Percentiles rank a stretch among this genome's conserved stretches.
These are phyloP conservation scores for Trichonephila inaurata DNA, from an alignment of 1,140 invertebrate species.

Conservation along the genomic window DNA sequence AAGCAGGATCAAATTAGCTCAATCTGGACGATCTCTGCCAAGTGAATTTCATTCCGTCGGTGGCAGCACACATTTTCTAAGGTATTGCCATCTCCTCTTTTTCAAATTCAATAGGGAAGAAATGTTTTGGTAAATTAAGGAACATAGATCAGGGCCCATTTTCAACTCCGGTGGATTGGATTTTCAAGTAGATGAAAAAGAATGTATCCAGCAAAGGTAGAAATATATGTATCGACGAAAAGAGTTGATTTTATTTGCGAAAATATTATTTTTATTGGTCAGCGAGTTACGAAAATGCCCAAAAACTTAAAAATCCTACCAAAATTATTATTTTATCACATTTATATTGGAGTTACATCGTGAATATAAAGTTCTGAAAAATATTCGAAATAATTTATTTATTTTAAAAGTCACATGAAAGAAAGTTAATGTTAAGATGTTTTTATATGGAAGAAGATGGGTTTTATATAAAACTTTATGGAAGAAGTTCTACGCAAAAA, in stretches of 20 bases:
- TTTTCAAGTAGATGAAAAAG: background rate
- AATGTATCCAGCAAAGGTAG: background rate
- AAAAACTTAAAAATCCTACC: too few relatives aligned
- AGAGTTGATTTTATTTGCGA: background rate
- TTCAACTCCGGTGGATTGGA: background rate
- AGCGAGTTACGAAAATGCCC: too few relatives aligned
- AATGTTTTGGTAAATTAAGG: background rate
- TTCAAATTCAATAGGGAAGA: background rate
- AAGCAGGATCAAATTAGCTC: background rate
- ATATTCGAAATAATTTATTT: too few relatives aligned
- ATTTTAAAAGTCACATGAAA: too few relatives aligned
- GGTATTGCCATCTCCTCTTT: background rate
- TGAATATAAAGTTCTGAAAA: too few relatives aligned
- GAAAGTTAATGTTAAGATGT: too few relatives aligned
- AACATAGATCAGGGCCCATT: background rate
- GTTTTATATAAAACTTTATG: too few relatives aligned
- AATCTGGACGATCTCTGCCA: background rate
- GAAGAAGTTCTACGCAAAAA: too few relatives aligned
- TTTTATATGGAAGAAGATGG: too few relatives aligned
- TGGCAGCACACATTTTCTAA: background rate
- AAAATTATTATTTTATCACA: too few relatives aligned
- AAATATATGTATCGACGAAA: background rate
- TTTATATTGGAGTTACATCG: too few relatives aligned
- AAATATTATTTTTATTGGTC: too few relatives aligned
- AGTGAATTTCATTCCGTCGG: background rate